Base-by-base conservation (phyloP, 2,888 invertebrate species). In the Torymus tubicola region DNA sequence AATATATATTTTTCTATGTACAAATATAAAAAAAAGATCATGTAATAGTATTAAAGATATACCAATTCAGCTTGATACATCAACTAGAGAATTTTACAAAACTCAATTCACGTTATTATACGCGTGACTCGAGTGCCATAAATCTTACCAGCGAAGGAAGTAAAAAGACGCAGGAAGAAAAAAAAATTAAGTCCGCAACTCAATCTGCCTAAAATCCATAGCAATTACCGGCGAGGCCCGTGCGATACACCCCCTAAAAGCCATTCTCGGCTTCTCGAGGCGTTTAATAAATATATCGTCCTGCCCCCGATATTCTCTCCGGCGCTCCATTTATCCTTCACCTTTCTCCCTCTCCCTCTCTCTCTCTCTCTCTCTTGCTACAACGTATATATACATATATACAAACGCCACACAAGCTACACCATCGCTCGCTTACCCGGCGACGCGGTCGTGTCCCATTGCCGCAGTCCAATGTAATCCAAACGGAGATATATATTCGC, bases 381-480 rank as follows among this genome's bases (percentile, higher is more conserved):
- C 42, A 42, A 8, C 42, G 42, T 42, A 8, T 42, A 42, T 21
- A 21, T 21, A 21, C 2, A 21, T 21, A 21, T 21, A 21, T 21
- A 21, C n/a, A n/a, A n/a, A n/a, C 21, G 21, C 21, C 42, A 5
- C 63, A 24, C 31, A 18, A 18, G 63, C 53, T 50, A 21, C 65
- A 64, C 60, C 31, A 42, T 14, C 14, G n/a, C 12, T 57, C n/a
- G 53, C 24, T 2, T 13, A 16, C 31, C 10, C 58, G 31, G 3
- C 10, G 21, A n/a, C 65, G 24, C 63, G 42, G 42, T 11, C 65
- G 57, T 77, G 69, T 65, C 77, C 79, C 74, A 76, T 76, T 76
- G 76, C 76, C 57, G 53, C 60, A 65, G 63, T 14, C 86, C 84
- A 84, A 84, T 85, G 87, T 88, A 89, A 89, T 88, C 88, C 89